phyloP scores from a whole-genome alignment of 2,888 invertebrate genomes.

The Drosophila anomalipes region DNA sequence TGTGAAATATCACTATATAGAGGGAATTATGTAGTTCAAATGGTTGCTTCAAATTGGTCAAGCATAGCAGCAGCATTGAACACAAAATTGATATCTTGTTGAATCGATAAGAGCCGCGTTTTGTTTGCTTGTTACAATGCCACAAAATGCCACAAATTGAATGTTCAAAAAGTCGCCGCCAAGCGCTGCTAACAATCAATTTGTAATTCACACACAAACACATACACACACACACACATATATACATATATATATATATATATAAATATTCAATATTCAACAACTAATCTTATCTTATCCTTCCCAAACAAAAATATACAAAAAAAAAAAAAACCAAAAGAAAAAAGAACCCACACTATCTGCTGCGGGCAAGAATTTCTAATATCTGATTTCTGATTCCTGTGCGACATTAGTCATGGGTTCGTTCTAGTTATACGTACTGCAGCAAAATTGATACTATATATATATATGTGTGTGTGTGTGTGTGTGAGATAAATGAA shows the following conservation, averaged over 20 bases:
- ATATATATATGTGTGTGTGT: background rate
- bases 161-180: constrained; percentile 5
- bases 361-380: constrained; percentile 18
- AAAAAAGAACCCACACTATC: constrained; percentile 59
- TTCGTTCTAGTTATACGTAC: constrained; percentile 14
- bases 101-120: constrained; percentile 24
- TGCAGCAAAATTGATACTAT: background rate
- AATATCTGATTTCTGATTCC: constrained; percentile 23
- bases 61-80: background rate
- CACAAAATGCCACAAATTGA: constrained; percentile 17
- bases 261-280: background rate
- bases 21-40: constrained; percentile 1
- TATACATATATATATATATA: background rate
- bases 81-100: constrained; percentile 19
- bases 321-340: constrained; percentile 11
- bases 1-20: background rate
- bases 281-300: constrained; percentile 72
- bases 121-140: constrained; percentile 24
- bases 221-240: too few relatives aligned
- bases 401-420: constrained; percentile 47
- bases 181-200: constrained; percentile 20
- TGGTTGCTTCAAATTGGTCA: constrained; percentile 14
- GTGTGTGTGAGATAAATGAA: background rate
- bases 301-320: constrained; percentile 39
- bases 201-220: constrained; percentile 1